Evolutionary conservation across 2,113 vertebrate species (phyloP), one percentile per base, ranked within the genome.

Genomic region (Meles meles): DNA sequence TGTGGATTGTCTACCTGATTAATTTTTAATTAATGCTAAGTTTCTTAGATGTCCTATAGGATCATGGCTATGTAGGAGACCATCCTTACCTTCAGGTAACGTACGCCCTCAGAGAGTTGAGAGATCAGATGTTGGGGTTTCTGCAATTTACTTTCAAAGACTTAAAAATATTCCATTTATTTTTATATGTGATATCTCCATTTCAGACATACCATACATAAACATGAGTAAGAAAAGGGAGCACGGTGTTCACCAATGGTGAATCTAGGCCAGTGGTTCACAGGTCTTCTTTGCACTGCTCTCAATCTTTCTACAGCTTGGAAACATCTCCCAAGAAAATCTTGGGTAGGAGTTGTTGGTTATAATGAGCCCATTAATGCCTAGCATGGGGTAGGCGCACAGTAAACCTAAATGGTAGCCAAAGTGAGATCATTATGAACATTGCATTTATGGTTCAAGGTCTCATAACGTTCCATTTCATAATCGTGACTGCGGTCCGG

Each of bases 351-450:
- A 63, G 20, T 84, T 11, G 34, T 0, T 17, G 7, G 2, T 13
- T 1, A 13, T 2, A 85, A 37, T 0, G 10, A 1, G 3, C 29
- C n/a, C 37, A 2, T 27, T 7, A 4, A 44, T 44, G 34, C 15
- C 49, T 29, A 14, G 39, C 0, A 18, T 14, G 65, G 49, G 6
- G 15, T 5, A 61, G 4, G 18, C 17, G 7, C 90, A 44, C 37
- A 14, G 25, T 61, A 47, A 92, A 29, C 29, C 31, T 17, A 67
- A 67, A 14, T 13, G 29, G 23, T 0, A 80, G 29, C 23, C 21
- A 9, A n/a, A 37, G 18, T 15, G 18, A 76, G n/a, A 39, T 14
- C 9, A 29, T 23, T 37, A 1, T 44, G n/a, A 15, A 52, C 6
- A 5, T 12, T 3, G 2, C 5, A 6, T 67, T 37, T 13, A 17